These are phyloP conservation scores for Sandelia bainsii DNA, from an alignment of 2,797 vertebrate species.

Conservation along the genomic window DNA sequence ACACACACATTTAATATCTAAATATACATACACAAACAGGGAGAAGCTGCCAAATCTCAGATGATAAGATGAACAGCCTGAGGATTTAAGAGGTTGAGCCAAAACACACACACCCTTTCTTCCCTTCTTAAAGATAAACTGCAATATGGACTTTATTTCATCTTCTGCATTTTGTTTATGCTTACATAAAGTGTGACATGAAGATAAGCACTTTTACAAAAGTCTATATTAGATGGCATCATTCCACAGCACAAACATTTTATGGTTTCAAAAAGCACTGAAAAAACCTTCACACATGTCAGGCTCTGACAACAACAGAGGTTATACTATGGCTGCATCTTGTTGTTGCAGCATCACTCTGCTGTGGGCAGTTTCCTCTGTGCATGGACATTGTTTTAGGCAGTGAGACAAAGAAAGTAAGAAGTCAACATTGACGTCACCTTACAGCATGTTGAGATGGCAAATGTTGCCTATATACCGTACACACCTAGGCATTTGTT, in stretches of 20 bases:
- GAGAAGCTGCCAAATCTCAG: constrained; percentile 63
- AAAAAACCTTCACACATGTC: constrained; percentile 20
- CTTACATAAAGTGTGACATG: constrained; percentile 11
- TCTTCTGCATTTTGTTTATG: constrained; percentile 14
- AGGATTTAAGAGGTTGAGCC: constrained; percentile 66
- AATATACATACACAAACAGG: constrained; percentile 59
- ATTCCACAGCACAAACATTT: constrained; percentile 14
- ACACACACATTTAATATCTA: constrained; percentile 47
- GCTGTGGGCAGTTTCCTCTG: constrained; percentile 14
- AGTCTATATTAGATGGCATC: no score
- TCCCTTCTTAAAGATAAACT: constrained; percentile 28
- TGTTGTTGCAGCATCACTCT: constrained; percentile 13
- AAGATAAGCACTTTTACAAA: constrained; percentile 10
- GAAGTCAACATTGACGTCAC: constrained; percentile 34
- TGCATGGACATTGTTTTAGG: no score
- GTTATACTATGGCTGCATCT: constrained; percentile 17
- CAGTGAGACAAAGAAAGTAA: no score
- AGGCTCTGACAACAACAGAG: constrained; percentile 18
- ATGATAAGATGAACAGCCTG: constrained; percentile 69
- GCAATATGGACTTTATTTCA: constrained; percentile 12
- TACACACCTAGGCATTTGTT: background rate
- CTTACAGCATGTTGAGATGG: background rate
- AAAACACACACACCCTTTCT: constrained; percentile 35
- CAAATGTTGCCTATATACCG: no score
- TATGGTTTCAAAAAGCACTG: constrained; percentile 11